Conservation (phyloP, 2,113 vertebrate genomes). For the Salvelinus alpinus region DNA sequence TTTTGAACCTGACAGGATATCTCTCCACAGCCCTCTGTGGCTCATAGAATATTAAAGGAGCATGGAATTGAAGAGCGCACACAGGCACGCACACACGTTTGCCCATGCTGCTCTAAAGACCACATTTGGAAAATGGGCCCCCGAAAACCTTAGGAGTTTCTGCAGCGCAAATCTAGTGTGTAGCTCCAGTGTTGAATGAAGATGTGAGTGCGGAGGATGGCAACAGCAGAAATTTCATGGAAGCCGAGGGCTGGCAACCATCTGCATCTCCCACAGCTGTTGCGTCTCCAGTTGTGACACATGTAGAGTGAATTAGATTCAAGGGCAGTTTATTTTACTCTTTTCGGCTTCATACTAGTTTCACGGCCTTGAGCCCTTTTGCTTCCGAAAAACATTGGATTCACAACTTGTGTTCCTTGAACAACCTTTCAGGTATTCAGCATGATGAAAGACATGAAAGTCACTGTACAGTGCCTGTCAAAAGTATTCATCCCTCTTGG, state of each 20-base stretch:
- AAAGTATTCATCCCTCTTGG: no score
- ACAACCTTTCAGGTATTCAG: no score
- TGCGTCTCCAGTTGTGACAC: background rate
- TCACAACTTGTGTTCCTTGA: no score
- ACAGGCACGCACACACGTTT: constrained; percentile 11
- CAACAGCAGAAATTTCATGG: background rate
- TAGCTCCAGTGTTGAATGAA: background rate
- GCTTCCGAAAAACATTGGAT: no score
- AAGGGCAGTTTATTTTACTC: no score
- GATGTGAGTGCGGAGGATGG: background rate
- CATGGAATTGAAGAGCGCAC: constrained; percentile 27
- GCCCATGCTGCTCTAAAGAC: background rate
- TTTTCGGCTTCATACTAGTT: no score
- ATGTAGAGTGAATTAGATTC: background rate
- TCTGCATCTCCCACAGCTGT: constrained; percentile 21
- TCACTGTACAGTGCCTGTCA: no score
- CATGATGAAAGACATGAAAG: no score
- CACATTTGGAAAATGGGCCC: background rate
- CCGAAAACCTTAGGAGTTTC: background rate
- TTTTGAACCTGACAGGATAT: no score
- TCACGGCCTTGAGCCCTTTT: no score
- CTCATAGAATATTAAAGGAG: constrained; percentile 32
- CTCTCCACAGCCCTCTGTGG: constrained; percentile 18
- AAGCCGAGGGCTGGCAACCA: background rate
- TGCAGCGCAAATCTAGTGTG: background rate